phyloP scores from a whole-genome alignment of 2,113 vertebrate species.

The Aegithalos caudatus region DNA sequence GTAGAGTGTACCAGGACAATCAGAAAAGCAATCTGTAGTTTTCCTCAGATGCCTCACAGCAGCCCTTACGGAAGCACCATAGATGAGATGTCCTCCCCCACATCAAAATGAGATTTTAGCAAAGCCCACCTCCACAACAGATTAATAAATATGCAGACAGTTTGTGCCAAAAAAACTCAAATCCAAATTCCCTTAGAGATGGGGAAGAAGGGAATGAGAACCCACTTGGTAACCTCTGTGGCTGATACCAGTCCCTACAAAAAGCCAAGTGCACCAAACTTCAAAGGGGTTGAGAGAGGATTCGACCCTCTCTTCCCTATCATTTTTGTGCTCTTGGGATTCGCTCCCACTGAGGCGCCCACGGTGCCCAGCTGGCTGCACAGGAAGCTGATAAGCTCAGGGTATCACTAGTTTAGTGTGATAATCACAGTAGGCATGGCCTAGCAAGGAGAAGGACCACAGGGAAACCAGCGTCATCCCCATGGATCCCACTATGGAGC shows the following conservation, averaged over 20 bases:
- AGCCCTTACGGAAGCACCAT: background rate
- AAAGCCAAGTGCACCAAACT: background rate
- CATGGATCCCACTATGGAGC: accelerated
- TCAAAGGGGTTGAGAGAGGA: background rate
- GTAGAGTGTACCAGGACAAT: background rate
- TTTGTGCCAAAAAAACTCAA: background rate
- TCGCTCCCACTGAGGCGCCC: background rate
- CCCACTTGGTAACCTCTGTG: background rate
- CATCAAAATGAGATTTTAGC: background rate
- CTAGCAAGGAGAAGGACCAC: background rate
- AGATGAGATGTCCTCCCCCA: background rate
- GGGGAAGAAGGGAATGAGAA: background rate
- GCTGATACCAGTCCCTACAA: background rate
- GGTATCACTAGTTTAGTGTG: background rate
- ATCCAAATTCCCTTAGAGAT: background rate
- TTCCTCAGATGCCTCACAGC: background rate
- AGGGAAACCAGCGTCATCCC: background rate
- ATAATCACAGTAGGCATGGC: background rate
- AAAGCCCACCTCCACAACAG: background rate
- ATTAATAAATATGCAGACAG: background rate
- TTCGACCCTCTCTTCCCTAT: background rate
- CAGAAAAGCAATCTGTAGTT: constrained; percentile 12
- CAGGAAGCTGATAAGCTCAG: background rate
- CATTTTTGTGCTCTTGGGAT: accelerated
- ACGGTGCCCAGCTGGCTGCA: background rate